Conservation (phyloP, 2,888 invertebrate species). For the Agrochola circellaris region DNA sequence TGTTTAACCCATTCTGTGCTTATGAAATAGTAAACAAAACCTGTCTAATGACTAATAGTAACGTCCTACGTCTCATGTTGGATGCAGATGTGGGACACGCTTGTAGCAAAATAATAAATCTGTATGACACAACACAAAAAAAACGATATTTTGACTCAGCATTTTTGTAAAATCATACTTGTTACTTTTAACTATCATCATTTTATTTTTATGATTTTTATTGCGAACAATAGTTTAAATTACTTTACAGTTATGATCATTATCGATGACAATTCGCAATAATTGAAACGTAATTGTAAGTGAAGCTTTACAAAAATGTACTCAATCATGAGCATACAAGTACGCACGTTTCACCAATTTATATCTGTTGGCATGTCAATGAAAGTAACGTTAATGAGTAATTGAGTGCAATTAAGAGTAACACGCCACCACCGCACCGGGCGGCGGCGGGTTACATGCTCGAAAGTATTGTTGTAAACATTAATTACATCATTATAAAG, state of each 20-base stretch:
- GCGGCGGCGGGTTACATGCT: slow-evolving; percentile 28
- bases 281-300: slow-evolving; percentile 37
- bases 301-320: slow-evolving; percentile 46
- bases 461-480: slow-evolving; percentile 44
- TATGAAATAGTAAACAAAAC: slow-evolving; percentile 80
- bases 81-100: slow-evolving; percentile 51
- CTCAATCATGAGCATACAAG: slow-evolving; percentile 46
- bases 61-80: slow-evolving; percentile 74
- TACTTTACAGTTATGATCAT: slow-evolving; percentile 4
- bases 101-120: slow-evolving; percentile 8
- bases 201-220: background rate
- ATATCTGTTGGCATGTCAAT: slow-evolving; percentile 60
- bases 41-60: slow-evolving; percentile 74
- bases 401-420: slow-evolving; percentile 62
- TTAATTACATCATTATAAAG: slow-evolving; percentile 30
- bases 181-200: background rate
- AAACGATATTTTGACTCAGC: background rate
- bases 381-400: slow-evolving; percentile 64
- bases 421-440: slow-evolving; percentile 53
- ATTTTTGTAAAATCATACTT: background rate
- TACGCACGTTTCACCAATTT: slow-evolving; percentile 65
- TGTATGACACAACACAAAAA: background rate
- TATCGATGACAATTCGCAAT: slow-evolving; percentile 34
- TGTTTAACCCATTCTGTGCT: slow-evolving; percentile 77
- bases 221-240: background rate